Base-by-base conservation (phyloP, 2,888 invertebrate species). In the Girardia tigrina region DNA sequence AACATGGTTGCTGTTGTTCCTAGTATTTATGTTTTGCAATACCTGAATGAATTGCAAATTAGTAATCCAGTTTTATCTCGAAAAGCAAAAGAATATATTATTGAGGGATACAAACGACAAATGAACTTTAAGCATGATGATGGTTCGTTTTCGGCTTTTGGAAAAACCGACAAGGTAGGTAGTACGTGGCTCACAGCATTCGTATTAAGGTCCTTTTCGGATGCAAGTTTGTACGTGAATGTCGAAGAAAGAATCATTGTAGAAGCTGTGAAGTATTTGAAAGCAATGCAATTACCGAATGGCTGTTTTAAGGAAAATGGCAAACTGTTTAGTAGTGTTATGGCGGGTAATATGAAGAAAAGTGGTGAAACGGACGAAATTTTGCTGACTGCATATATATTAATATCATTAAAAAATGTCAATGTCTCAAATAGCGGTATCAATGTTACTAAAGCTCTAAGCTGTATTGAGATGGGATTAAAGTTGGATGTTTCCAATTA, bases 171-270 rank as follows among this genome's bases (percentile, higher is more conserved):
- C 85, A 80, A 87, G 79, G 85, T 86, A 81, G 87, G 91, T 82
- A 87, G 91, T 82, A 88, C 92, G 78, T 90, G 92, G 92, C 84
- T 91, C 74, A 91, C 91, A 0, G 90, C 91, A 0, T 91, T 91
- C 81, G 90, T 90, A 0, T 87, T 89, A 0, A 87, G 89, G 78
- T 88, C 90, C 0, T 90, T 91, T 82, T 87, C 87, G 74, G 88
- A 89, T 82, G 90, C 90, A 0, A 86, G 80, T 74, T 70, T 78
- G 26, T 89, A 88, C 80, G 89, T 90, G 23, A 87, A 87, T 78
- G 86, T 91, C n/a, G 90, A 91, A 77, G 79, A 81, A 12, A 78
- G 82, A 72, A 87, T 91, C 4, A 87, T 91, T 76, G 84, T 86
- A 16, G 86, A 86, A 20, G 89, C 90, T 1, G 85, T 90, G 20